Evolutionary conservation across 1,140 invertebrate genomes (phyloP).

Genomic region (Tribolium madens): DNA sequence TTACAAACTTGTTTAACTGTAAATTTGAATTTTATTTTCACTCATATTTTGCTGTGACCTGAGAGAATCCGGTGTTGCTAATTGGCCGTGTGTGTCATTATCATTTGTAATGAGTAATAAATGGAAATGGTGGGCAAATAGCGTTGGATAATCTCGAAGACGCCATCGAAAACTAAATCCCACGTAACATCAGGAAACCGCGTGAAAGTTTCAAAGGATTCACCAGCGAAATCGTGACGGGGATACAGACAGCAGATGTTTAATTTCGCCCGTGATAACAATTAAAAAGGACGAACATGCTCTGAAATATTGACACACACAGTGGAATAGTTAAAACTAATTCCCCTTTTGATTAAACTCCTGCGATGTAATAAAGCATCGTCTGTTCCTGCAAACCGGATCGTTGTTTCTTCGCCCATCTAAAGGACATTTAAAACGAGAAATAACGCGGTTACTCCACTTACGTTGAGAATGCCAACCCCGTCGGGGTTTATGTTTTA

Average conservation of each 20-base stretch:
- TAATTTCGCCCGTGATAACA: neutral
- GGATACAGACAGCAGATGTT: slow-evolving; percentile 13
- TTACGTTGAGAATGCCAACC: slow-evolving; percentile 19
- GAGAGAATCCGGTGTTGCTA: neutral
- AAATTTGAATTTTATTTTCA: neutral
- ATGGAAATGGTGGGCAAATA: neutral
- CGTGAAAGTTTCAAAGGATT: neutral
- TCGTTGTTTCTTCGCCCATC: neutral
- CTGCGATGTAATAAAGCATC: neutral
- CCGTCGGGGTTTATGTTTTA: slow-evolving; percentile 28
- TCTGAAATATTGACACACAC: neutral
- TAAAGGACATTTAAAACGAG: slow-evolving; percentile 22
- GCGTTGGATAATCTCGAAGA: slow-evolving; percentile 2
- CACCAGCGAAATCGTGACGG: neutral
- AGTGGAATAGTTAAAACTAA: neutral
- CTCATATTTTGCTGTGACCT: neutral
- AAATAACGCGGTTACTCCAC: slow-evolving; percentile 35
- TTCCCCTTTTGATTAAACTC: neutral
- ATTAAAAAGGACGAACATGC: slow-evolving; percentile 27
- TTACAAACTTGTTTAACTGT: neutral
- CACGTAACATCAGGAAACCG: slow-evolving; percentile 10
- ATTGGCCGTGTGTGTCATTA: neutral
- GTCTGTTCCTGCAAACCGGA: neutral
- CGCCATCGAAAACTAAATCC: neutral
- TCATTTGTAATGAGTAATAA: neutral